Percentiles rank a stretch among this genome's conserved stretches.
Evolutionary conservation across 92 coral and sea anemone species (phyloP).

Genomic region (Umimayanthus chanpuru): DNA sequence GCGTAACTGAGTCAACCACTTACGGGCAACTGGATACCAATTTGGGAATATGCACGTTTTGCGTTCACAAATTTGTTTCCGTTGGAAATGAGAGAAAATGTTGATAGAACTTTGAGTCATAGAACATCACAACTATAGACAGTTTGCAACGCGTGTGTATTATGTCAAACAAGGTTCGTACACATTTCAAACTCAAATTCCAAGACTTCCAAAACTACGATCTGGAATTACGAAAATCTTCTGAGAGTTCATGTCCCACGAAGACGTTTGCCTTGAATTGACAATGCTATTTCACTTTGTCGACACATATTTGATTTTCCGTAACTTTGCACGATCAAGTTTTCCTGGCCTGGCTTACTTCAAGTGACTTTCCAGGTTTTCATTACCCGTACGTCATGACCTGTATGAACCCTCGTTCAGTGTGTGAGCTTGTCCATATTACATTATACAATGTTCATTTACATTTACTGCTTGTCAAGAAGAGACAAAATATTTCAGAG

Average conservation of each 20-base stretch:
- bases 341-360: neutral
- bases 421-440: neutral
- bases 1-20: no score
- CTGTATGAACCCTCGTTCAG: neutral
- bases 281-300: neutral
- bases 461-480: neutral
- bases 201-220: neutral
- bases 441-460: no score
- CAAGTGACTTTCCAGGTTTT: neutral
- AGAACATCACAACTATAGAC: no score
- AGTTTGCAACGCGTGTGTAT: no score
- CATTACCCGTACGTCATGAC: neutral
- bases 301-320: neutral
- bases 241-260: neutral
- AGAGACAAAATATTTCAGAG: neutral
- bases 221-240: neutral
- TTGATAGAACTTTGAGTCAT: no score
- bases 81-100: no score
- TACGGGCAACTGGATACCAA: no score
- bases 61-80: no score
- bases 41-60: no score
- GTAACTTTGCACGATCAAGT: neutral
- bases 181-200: no score
- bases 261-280: neutral
- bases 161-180: no score